Conservation (phyloP, 2,888 invertebrate genomes). For the Dolichomitus sp. region DNA sequence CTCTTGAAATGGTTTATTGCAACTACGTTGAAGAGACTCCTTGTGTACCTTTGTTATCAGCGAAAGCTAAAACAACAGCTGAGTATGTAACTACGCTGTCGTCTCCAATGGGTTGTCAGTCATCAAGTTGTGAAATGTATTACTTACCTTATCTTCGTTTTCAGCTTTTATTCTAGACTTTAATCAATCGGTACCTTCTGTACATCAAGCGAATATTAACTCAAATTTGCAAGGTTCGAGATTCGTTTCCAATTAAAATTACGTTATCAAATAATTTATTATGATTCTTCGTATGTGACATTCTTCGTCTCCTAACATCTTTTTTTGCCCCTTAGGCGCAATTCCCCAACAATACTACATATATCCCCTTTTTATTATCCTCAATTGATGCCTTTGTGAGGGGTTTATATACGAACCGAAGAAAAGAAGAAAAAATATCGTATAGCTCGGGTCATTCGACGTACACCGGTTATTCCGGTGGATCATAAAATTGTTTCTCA, state of each 20-base stretch:
- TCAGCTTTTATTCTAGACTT: not conserved
- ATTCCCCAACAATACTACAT: not conserved
- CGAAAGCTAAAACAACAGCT: not conserved
- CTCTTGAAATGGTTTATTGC: not conserved
- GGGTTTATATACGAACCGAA: not conserved
- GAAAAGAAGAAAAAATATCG: not conserved
- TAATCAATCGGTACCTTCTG: not conserved
- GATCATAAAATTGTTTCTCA: conserved; percentile 52
- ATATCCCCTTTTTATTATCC: not conserved
- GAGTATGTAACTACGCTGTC: not conserved
- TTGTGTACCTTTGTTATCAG: not conserved
- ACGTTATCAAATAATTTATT: too few species aligned
- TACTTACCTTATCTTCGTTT: not conserved
- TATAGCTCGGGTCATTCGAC: not conserved
- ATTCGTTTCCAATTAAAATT: not conserved
- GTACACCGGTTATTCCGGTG: conserved; percentile 25
- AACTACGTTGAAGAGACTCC: not conserved
- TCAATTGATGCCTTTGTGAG: not conserved
- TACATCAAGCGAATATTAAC: not conserved
- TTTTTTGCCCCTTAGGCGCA: not conserved
- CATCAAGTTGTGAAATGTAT: not conserved
- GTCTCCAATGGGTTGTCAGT: not conserved
- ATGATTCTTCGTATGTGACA: not conserved
- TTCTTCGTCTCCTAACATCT: not conserved
- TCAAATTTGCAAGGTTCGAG: not conserved